Base-by-base conservation (phyloP, 1,140 invertebrate species). In the Zaprionus lachaisei region DNA sequence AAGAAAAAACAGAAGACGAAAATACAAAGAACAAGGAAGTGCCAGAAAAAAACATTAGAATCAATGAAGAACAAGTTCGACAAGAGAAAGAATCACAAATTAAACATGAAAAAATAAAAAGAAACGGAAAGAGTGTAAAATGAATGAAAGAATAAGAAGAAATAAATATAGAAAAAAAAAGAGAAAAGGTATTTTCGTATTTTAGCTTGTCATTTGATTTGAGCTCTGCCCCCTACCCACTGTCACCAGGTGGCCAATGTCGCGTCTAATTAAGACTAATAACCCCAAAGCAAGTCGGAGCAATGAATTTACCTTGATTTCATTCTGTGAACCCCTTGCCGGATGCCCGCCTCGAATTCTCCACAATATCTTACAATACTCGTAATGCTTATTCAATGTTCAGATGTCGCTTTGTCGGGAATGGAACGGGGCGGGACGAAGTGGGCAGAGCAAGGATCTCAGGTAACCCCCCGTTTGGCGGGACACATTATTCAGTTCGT, bases 331-430 rank as follows among this genome's bases (percentile, higher is more conserved):
- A 34, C 31, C 31, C 37, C 74, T 67, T 70, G 31, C 15, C 49
- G 65, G 51, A 26, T 20, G 0, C 17, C 47, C 17, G 47, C 37
- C 49, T 20, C 5, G 26, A 12, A 47, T 61, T 72, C 56, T 65
- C 51, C 61, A 70, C 70, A 78, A 81, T 76, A 79, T 76, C 67
- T 79, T 75, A 79, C 57, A 71, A 67, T 79, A 57, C 67, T 58
- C 67, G 17, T 71, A 81, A 81, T 81, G 71, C 79, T 76, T 75
- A 81, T 81, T 81, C 76, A 81, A 81, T 81, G 79, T 81, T 79
- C 56, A 75, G 72, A 77, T 79, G 62, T 79, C 67, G 26, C n/a
- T 7, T 17, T n/a, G 15, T 14, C n/a, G 41, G n/a, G 5, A 4
- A 44, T 5, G 41, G 38, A 2, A 2, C 1, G 41, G 47, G 47